A percentile compares a stretch with the other conserved stretches of the same genome.
Evolutionary conservation across 2,888 invertebrate genomes (phyloP).

Genomic region (Tachina fera): DNA sequence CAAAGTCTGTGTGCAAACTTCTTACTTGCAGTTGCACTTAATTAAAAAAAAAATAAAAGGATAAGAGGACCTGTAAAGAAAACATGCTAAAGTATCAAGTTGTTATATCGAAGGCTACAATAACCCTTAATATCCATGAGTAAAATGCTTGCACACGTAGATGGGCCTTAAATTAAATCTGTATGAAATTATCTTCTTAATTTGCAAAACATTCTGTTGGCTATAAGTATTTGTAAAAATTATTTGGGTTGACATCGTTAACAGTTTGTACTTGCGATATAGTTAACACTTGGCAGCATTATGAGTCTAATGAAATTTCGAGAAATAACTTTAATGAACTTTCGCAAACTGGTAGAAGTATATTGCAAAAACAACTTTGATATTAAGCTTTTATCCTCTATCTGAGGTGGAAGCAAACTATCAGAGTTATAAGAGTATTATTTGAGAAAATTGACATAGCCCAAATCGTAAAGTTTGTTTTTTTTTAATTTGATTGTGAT

Average conservation of each 20-base stretch:
- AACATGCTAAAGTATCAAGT: constrained; percentile 32
- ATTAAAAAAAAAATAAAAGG: constrained; percentile 54
- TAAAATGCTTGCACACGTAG: constrained; percentile 23
- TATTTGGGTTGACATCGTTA: constrained; percentile 58
- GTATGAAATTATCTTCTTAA: constrained; percentile 62
- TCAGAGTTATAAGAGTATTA: too few species aligned
- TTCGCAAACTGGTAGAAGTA: too few species aligned
- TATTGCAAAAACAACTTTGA: too few species aligned
- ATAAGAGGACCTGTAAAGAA: constrained; percentile 35
- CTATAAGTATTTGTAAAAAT: constrained; percentile 30
- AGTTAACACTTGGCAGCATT: constrained; percentile 47
- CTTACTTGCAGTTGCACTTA: constrained; percentile 42
- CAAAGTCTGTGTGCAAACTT: neutral
- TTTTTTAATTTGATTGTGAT: too few species aligned
- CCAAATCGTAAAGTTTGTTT: too few species aligned
- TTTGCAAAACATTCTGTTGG: constrained; percentile 36
- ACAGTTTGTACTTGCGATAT: constrained; percentile 48
- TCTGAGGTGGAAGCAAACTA: too few species aligned
- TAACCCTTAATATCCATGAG: neutral
- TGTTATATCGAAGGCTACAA: neutral
- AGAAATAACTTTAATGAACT: too few species aligned
- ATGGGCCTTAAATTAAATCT: constrained; percentile 39
- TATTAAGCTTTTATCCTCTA: too few species aligned
- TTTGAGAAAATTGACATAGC: too few species aligned
- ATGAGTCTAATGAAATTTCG: neutral